phyloP scores from a whole-genome alignment of 2,797 vertebrate species.

The Hyperoplus immaculatus region DNA sequence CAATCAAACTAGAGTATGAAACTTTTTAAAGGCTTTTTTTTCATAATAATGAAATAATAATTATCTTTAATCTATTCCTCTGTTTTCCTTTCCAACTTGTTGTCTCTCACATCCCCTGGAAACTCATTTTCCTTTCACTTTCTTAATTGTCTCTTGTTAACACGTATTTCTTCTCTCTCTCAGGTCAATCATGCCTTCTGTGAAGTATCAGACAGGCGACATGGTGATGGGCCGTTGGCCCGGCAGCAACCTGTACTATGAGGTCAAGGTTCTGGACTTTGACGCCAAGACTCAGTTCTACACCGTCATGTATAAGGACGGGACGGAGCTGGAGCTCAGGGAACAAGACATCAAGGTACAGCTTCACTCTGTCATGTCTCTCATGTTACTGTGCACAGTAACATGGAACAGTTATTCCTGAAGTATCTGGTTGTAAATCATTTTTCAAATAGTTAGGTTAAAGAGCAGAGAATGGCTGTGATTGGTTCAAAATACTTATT shows the following conservation, averaged over 20 bases:
- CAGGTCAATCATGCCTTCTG: constrained; percentile 86
- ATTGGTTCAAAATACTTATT: background rate
- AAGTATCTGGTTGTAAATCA: background rate
- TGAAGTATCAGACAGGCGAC: constrained; percentile 90
- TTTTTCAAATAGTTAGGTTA: background rate
- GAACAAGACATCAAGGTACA: constrained; percentile 92
- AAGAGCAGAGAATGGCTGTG: background rate
- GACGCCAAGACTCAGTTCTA: constrained; percentile 88
- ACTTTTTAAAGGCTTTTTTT: no score
- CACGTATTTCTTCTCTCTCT: background rate
- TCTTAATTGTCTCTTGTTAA: background rate
- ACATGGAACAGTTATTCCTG: background rate
- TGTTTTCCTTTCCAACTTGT: background rate
- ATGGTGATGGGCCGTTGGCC: constrained; percentile 98
- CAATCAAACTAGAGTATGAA: no score
- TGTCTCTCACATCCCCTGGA: background rate
- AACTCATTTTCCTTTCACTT: background rate
- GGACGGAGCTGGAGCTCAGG: constrained; percentile 93
- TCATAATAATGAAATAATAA: no score
- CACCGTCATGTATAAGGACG: constrained; percentile 96
- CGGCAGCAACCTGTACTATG: constrained; percentile 95
- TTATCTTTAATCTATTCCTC: no score
- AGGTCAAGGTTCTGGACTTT: constrained; percentile 90
- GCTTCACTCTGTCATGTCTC: background rate
- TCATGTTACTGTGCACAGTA: background rate